Base-by-base conservation (phyloP, 2,113 vertebrate species). In the Trichomycterus rosablanca region DNA sequence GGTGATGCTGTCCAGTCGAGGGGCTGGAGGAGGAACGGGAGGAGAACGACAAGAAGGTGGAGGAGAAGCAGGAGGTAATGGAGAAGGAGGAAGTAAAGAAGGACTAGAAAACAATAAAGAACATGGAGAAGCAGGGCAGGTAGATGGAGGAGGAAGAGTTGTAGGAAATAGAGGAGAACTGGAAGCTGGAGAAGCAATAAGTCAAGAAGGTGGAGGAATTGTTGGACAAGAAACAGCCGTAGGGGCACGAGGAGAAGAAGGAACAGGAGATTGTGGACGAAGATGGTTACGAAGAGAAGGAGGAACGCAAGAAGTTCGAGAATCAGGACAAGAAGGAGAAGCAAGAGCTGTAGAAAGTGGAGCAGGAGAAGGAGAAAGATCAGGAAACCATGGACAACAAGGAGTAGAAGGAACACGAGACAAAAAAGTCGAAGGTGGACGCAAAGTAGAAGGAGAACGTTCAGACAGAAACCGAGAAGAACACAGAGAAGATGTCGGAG, bases 1-100 rank as follows among this genome's bases (percentile, higher is more conserved):
- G 2, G 92, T 97, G 45, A 82, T 98, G 2, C 91, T 97, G 80
- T 95, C 92, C 75, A 98, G 96, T 85, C 93, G 95, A 66, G 93
- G 91, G 0, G 92, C 93, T 0, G 87, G 88, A 0, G 93, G 90
- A 1, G 92, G 88, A 54, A 86, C 84, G 52, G n/a, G 40, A 43
- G 15, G 23, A 26, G n/a, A n/a, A 57, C 15, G 39, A 30, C 9
- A 10, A 28, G 53, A 40, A 24, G 19, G 14, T 1, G 35, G 16
- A 14, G 51, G 30, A 8, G 51, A 1, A n/a, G 52, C 2, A 15
- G 11, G 10, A 12, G 37, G 5, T 12, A 14, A n/a, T 14, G 12
- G 89, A 0, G 93, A 91, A 0, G 93, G 88, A 53, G 86, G 86
- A 60, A 89, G 89, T 69, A 88, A 87, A 0, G 87, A 88, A 12